Evolutionary conservation across 2,113 vertebrate species (phyloP), one percentile per base, ranked within the genome.

Genomic region (Oophaga pumilio): DNA sequence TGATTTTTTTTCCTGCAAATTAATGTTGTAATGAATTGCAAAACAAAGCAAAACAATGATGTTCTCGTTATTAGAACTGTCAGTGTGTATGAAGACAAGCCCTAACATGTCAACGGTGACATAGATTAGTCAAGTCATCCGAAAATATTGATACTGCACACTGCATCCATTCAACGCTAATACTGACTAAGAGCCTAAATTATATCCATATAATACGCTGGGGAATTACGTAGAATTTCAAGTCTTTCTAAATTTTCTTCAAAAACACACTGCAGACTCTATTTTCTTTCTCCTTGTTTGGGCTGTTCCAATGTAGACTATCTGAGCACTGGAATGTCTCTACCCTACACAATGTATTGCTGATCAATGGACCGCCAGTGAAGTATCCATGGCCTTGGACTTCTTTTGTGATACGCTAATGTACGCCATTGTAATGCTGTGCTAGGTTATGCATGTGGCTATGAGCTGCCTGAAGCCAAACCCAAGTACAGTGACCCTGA

Each of bases 11-110:
- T 76, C 33, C 49, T 11, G n/a, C 86, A 82, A 74, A 87, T 82
- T 82, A 87, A 82, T 76, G 43, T 64, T 87, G 68, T 64, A 87
- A 87, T 87, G 56, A 87, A 87, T 28, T 50, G 56, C 33, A 82
- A 43, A 59, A 80, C 60, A 69, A 6, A 76, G 53, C 53, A 62
- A 85, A 85, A 86, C 84, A 86, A 78, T 86, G 76, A 56, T 56
- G 62, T n/a, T n/a, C 11, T 64, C 84, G 77, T 74, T 57, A 18
- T 33, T 64, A 64, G 13, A 50, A 20, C 56, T 85, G 73, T 85
- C 73, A 85, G 20, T 74, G 56, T 60, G 57, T 52, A 77, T 64
- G 20, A 52, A 24, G 24, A 85, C 71, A 77, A 74, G 71, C 57
- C n/a, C 59, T 64, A 52, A n/a, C 28, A 24, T 85, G 26, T 13